phyloP scores from a whole-genome alignment of 2,113 vertebrate genomes.

The Eolophus roseicapilla region DNA sequence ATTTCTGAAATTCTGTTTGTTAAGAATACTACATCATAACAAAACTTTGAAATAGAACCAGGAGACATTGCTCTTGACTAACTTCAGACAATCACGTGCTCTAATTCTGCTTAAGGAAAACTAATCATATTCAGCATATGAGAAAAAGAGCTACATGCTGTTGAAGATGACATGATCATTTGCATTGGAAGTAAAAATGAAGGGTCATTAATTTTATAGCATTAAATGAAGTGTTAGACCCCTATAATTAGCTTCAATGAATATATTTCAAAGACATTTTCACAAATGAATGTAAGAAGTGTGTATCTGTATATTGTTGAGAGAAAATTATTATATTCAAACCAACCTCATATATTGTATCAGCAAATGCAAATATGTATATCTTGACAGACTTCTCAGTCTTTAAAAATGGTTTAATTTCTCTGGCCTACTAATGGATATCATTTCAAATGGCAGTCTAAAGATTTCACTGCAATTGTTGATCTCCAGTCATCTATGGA shows the following conservation, averaged over 20 bases:
- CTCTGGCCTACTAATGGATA: not conserved
- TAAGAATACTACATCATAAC: constrained; percentile 15
- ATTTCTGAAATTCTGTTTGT: constrained; percentile 42
- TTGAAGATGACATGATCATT: constrained; percentile 68
- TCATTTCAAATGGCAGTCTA: not conserved
- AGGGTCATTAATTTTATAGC: constrained; percentile 77
- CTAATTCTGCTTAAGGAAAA: constrained; percentile 57
- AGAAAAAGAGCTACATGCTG: constrained; percentile 35
- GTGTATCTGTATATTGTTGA: not conserved
- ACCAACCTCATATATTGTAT: not conserved
- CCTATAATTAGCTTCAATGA: constrained; percentile 71
- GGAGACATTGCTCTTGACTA: constrained; percentile 12
- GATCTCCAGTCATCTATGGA: not conserved
- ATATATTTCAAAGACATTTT: constrained; percentile 68
- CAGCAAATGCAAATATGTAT: not conserved
- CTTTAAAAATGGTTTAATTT: not conserved
- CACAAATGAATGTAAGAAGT: constrained; percentile 14
- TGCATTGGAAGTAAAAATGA: constrained; percentile 73
- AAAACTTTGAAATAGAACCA: constrained; percentile 33
- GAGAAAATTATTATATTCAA: not conserved
- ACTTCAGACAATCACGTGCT: constrained; percentile 32
- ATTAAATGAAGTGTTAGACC: constrained; percentile 72
- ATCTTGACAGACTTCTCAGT: not conserved
- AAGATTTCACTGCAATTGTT: not conserved
- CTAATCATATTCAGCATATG: constrained; percentile 61